phyloP scores from a whole-genome alignment of 1,140 invertebrate species.

The Drosophila pruinosa region DNA sequence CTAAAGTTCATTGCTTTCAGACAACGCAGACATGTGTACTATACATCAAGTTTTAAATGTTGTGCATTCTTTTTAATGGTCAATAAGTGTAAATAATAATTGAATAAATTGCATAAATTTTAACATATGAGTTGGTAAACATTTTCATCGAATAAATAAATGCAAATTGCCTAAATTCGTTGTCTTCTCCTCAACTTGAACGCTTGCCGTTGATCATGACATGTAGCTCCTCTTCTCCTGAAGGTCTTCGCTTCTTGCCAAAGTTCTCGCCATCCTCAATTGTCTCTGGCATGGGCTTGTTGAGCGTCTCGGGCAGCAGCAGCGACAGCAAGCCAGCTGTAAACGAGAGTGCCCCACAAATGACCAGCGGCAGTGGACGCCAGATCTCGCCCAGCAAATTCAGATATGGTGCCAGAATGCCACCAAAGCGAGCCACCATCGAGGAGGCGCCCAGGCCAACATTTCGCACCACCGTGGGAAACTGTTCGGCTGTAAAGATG shows the following conservation, averaged over 20 bases:
- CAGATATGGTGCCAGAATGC: slow-evolving; percentile 90
- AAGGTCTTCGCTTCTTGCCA: slow-evolving; percentile 81
- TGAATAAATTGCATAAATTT: slow-evolving; percentile 25
- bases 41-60: background rate
- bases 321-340: slow-evolving; percentile 87
- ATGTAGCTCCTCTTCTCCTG: slow-evolving; percentile 38
- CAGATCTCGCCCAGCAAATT: slow-evolving; percentile 88
- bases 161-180: slow-evolving; percentile 68
- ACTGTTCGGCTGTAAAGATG: slow-evolving; percentile 92
- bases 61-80: slow-evolving; percentile 27
- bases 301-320: slow-evolving; percentile 90
- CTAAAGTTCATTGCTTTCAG: slow-evolving; percentile 17
- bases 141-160: slow-evolving; percentile 25
- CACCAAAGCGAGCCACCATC: slow-evolving; percentile 90
- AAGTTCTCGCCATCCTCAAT: slow-evolving; percentile 89
- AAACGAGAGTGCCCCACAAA: slow-evolving; percentile 88
- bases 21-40: background rate
- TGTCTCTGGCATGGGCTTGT: slow-evolving; percentile 89
- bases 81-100: slow-evolving; percentile 46
- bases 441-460: slow-evolving; percentile 90
- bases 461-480: slow-evolving; percentile 92
- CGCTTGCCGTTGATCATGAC: slow-evolving; percentile 51
- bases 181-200: background rate
- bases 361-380: slow-evolving; percentile 88
- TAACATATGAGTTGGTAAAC: slow-evolving; percentile 38